These are phyloP conservation scores for Phoenicopterus ruber DNA, from an alignment of 2,113 vertebrate species.

Conservation along the genomic window DNA sequence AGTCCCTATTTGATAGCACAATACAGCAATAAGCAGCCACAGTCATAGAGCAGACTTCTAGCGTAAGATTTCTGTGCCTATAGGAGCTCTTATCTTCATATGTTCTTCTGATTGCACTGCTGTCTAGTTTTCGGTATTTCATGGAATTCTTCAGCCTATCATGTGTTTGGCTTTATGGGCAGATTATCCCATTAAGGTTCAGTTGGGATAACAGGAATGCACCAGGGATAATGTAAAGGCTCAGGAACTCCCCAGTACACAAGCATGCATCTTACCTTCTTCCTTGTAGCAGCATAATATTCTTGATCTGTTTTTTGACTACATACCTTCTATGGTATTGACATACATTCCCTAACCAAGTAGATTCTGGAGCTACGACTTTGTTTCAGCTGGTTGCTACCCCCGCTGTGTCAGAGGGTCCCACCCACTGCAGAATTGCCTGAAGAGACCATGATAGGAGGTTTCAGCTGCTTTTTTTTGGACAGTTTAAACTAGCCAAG, in stretches of 20 bases:
- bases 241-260: background rate
- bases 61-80: rapidly evolving
- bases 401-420: background rate
- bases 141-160: background rate
- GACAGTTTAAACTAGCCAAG: background rate
- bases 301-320: background rate
- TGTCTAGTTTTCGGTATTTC: background rate
- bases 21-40: background rate
- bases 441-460: background rate
- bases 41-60: background rate
- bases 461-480: background rate
- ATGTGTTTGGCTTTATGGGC: background rate
- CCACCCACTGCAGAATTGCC: background rate
- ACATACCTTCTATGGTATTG: background rate
- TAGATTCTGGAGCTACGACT: background rate
- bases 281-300: background rate
- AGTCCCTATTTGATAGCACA: background rate
- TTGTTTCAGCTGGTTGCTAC: background rate
- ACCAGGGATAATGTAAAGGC: background rate
- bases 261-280: background rate
- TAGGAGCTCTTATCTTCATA: background rate
- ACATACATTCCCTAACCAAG: background rate
- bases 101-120: background rate
- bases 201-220: background rate
- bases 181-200: background rate